These are phyloP conservation scores for Adelges cooleyi DNA, from an alignment of 1,140 invertebrate genomes.

Conservation along the genomic window DNA sequence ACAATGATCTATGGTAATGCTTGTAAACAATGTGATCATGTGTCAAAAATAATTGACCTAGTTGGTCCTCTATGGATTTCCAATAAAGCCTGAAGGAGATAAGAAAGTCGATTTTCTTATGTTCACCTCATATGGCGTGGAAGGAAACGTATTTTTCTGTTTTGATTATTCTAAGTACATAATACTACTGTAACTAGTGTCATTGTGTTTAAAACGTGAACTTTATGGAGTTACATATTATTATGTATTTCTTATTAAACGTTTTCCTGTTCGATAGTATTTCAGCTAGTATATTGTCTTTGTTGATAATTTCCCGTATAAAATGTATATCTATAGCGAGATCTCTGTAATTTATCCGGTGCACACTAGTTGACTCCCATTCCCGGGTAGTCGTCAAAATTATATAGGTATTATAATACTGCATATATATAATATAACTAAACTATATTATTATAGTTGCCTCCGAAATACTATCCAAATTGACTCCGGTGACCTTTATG, in stretches of 20 bases:
- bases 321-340: too few relatives aligned
- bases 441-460: too few relatives aligned
- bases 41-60: conserved; percentile 25
- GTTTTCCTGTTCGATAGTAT: too few relatives aligned
- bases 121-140: background rate
- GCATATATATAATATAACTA: too few relatives aligned
- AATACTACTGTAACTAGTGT: background rate
- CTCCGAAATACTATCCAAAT: too few relatives aligned
- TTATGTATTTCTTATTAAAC: background rate
- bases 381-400: too few relatives aligned
- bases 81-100: background rate
- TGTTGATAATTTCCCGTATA: too few relatives aligned
- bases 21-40: conserved; percentile 12
- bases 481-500: too few relatives aligned
- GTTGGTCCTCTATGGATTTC: conserved; percentile 18
- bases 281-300: background rate
- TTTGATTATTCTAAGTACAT: background rate
- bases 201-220: too few relatives aligned
- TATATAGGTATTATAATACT: too few relatives aligned
- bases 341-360: too few relatives aligned
- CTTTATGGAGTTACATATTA: background rate
- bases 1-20: conserved; percentile 24
- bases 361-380: too few relatives aligned
- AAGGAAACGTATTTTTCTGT: background rate
- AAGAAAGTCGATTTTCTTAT: conserved; percentile 26